A percentile compares a stretch with the other conserved stretches of the same genome.
These are phyloP conservation scores for Drosophila mettleri DNA, from an alignment of 2,888 invertebrate genomes.

Conservation along the genomic window DNA sequence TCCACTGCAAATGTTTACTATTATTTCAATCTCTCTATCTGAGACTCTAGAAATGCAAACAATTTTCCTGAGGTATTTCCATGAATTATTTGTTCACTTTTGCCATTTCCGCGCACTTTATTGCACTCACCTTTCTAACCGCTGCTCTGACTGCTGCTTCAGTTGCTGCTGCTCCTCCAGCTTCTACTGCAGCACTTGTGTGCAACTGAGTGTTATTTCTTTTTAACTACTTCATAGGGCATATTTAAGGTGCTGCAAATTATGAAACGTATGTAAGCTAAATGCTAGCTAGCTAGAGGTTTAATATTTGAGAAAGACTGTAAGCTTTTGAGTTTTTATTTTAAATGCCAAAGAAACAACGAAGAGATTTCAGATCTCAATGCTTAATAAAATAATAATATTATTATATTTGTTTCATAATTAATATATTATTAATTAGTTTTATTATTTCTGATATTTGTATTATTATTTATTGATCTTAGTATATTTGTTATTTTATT, in stretches of 20 bases:
- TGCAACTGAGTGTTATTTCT: slow-evolving; percentile 11
- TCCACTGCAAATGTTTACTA: slow-evolving; percentile 5
- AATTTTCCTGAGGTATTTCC: slow-evolving; percentile 47
- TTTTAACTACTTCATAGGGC: background rate
- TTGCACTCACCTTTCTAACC: slow-evolving; percentile 28
- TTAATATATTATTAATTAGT: too few species aligned
- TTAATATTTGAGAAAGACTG: background rate
- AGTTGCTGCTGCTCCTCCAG: background rate
- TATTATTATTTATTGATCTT: too few species aligned
- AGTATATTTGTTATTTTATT: too few species aligned
- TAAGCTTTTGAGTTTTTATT: background rate
- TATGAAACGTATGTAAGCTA: background rate
- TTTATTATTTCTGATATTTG: too few species aligned
- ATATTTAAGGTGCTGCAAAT: background rate
- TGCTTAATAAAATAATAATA: too few species aligned
- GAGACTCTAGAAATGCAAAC: slow-evolving; percentile 24
- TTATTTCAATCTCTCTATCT: slow-evolving; percentile 7
- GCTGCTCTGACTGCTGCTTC: slow-evolving; percentile 3
- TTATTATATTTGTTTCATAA: too few species aligned
- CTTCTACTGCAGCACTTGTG: slow-evolving; percentile 14
- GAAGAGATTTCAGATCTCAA: too few species aligned
- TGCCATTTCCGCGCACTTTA: slow-evolving; percentile 20
- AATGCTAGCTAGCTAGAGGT: background rate
- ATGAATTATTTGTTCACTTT: slow-evolving; percentile 46
- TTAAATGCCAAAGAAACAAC: too few species aligned